A percentile compares a stretch with the other conserved stretches of the same genome.
These are phyloP conservation scores for Vireo griseus DNA, from an alignment of 2,797 vertebrate species.

Conservation along the genomic window DNA sequence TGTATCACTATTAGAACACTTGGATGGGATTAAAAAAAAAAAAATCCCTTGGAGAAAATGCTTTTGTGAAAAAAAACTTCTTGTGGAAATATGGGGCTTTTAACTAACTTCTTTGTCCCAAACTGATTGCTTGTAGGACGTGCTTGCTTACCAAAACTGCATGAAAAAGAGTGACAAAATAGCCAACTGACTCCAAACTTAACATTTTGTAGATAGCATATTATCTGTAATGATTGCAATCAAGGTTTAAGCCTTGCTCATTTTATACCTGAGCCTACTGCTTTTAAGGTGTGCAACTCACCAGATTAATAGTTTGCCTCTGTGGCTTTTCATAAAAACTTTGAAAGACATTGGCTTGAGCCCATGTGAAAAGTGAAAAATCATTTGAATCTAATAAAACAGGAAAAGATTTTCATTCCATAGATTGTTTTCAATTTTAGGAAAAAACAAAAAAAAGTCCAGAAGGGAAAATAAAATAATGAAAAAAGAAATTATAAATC, in stretches of 20 bases:
- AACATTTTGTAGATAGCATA: not conserved
- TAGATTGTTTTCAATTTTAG: not conserved
- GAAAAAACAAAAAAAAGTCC: fast-evolving
- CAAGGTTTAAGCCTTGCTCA: not conserved
- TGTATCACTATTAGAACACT: not conserved
- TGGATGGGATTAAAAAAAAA: not conserved
- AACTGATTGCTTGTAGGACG: not conserved
- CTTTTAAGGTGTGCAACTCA: not conserved
- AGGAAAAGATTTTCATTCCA: not conserved
- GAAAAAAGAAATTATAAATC: no score
- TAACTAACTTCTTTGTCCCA: not conserved
- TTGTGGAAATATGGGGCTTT: not conserved
- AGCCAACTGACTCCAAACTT: not conserved
- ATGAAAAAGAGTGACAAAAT: not conserved
- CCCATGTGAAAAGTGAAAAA: not conserved
- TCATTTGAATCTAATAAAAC: not conserved
- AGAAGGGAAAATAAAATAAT: not conserved
- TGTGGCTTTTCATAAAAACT: not conserved
- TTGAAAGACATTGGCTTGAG: not conserved
- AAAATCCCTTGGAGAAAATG: not conserved
- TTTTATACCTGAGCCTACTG: not conserved
- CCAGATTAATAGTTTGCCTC: not conserved
- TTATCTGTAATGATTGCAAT: not conserved
- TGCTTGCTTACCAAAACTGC: not conserved
- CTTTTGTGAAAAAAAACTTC: not conserved